phyloP scores from a whole-genome alignment of 2,113 vertebrate species.

The Seriola rivoliana region DNA sequence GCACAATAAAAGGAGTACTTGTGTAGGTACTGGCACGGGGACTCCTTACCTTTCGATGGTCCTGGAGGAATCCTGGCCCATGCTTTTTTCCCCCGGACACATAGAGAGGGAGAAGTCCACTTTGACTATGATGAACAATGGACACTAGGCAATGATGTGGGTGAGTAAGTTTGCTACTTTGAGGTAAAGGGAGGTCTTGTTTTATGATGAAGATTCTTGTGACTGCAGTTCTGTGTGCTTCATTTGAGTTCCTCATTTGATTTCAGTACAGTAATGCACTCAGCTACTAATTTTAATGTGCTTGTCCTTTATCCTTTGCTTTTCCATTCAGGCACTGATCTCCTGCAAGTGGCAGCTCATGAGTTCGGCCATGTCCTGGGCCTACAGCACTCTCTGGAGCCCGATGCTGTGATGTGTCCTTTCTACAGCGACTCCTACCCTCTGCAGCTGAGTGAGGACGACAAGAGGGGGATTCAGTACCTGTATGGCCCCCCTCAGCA shows the following conservation, averaged over 20 bases:
- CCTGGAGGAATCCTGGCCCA: constrained; percentile 93
- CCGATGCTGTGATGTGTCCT: constrained; percentile 92
- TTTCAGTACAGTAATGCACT: neutral
- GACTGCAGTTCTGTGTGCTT: too few species aligned
- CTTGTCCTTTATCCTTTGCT: neutral
- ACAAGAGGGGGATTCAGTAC: constrained; percentile 91
- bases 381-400: constrained; percentile 90
- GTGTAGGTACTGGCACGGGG: constrained; percentile 93
- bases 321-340: constrained; percentile 88
- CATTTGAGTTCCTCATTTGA: neutral
- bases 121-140: constrained; percentile 95
- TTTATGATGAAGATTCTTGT: neutral
- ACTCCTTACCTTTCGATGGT: constrained; percentile 92
- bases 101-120: constrained; percentile 91
- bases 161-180: constrained; percentile 74
- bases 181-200: neutral
- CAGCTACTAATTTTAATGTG: neutral
- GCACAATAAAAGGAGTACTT: constrained; percentile 47
- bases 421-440: constrained; percentile 94
- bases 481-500: constrained; percentile 85
- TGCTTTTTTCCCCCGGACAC: constrained; percentile 92
- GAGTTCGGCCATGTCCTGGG: constrained; percentile 94
- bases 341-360: constrained; percentile 93
- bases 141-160: constrained; percentile 89
- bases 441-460: constrained; percentile 89